phyloP scores from a whole-genome alignment of 2,888 invertebrate genomes.

The Slavum lentiscoides region DNA sequence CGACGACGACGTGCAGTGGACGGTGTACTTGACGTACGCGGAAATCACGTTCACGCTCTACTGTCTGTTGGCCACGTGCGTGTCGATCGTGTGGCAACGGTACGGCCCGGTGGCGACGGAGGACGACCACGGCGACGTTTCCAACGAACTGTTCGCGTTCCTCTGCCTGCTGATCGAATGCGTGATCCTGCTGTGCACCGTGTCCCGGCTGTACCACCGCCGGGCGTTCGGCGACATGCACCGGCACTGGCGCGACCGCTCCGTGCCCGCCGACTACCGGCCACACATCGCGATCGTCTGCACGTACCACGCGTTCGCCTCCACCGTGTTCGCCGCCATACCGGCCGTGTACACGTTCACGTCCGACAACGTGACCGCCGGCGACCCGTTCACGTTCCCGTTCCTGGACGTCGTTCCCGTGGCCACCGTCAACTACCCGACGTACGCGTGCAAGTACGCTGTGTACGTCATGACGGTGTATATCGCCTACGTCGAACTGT shows the following conservation, averaged over 20 bases:
- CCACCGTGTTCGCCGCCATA: neutral
- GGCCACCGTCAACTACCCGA: no score
- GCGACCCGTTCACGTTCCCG: conserved; percentile 18
- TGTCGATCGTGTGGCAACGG: neutral
- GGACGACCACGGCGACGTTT: neutral
- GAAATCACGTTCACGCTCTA: neutral
- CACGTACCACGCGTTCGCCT: neutral
- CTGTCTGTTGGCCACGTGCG: neutral
- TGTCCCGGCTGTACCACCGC: neutral
- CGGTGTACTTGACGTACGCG: neutral
- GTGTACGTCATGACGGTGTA: conserved; percentile 7
- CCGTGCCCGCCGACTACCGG: neutral
- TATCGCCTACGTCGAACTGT: neutral
- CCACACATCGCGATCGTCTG: neutral
- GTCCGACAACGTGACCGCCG: neutral
- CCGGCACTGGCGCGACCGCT: no score
- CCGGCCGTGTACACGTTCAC: neutral
- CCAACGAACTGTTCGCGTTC: neutral
- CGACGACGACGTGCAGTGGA: neutral
- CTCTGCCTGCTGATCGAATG: conserved; percentile 10
- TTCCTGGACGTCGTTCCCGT: neutral
- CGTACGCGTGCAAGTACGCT: neutral
- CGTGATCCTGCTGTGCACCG: neutral
- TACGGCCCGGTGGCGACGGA: no score
- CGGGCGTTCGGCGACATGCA: neutral